Conservation (phyloP, 1,140 invertebrate genomes). For the Drosophila kanapiae region DNA sequence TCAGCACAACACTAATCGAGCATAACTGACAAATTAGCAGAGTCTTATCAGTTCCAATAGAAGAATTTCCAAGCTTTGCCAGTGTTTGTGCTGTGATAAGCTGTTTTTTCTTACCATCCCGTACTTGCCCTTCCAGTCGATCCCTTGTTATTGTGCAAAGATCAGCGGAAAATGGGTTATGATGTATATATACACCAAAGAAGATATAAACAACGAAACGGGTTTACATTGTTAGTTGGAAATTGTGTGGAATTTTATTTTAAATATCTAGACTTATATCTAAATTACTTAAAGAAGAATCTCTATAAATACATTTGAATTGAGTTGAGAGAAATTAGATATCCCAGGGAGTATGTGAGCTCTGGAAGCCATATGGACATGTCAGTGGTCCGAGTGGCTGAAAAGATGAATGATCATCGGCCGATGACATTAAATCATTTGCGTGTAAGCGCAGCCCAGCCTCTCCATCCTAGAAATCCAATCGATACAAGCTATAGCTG, state of each 20-base stretch:
- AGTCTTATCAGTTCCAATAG: neutral
- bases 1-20: neutral
- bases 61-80: neutral
- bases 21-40: neutral
- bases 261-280: neutral
- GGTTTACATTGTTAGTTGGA: neutral
- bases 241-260: neutral
- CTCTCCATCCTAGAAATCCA: slow-evolving; percentile 24
- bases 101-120: slow-evolving; percentile 41
- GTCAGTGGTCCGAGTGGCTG: slow-evolving; percentile 11
- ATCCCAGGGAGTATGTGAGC: slow-evolving; percentile 8
- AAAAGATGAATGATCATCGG: slow-evolving; percentile 70
- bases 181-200: neutral
- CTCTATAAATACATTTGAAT: slow-evolving; percentile 37
- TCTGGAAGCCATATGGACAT: slow-evolving; percentile 45
- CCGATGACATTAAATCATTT: slow-evolving; percentile 74
- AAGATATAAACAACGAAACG: neutral
- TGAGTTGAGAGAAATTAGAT: slow-evolving; percentile 60
- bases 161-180: slow-evolving; percentile 29
- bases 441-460: slow-evolving; percentile 9
- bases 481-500: slow-evolving; percentile 31
- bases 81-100: slow-evolving; percentile 55
- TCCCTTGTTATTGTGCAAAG: slow-evolving; percentile 37
- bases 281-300: neutral
- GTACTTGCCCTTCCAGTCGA: neutral